Conservation (phyloP, 37 sponge, comb jelly and placozoan species). For the Haliclona indistincta region DNA sequence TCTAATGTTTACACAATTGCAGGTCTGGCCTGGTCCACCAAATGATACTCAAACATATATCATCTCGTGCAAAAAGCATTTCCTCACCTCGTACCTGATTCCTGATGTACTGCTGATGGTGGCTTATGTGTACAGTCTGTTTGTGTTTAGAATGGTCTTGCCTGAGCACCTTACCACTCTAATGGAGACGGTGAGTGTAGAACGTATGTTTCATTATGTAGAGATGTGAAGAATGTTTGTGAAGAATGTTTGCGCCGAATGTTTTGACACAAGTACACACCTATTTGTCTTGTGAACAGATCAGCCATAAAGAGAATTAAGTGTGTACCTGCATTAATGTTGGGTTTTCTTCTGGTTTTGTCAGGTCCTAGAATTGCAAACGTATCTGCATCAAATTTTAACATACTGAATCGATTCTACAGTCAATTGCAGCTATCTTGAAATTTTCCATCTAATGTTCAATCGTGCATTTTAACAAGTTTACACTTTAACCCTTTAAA, state of each 20-base stretch:
- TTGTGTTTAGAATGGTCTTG: constrained; percentile 64
- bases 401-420: too few species aligned
- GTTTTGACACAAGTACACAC: too few species aligned
- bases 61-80: constrained; percentile 33
- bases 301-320: too few species aligned
- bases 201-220: too few species aligned
- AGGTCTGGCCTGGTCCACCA: background rate
- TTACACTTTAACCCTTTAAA: too few species aligned
- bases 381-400: too few species aligned
- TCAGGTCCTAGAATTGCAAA: too few species aligned
- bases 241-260: background rate
- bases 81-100: constrained; percentile 59
- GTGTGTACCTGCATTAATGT: too few species aligned
- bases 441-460: too few species aligned
- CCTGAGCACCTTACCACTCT: constrained; percentile 81
- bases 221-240: background rate
- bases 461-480: too few species aligned
- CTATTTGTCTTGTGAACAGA: background rate
- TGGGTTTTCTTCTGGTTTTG: too few species aligned
- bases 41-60: background rate
- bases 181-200: constrained; percentile 71
- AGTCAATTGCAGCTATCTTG: too few species aligned
- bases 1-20: background rate
- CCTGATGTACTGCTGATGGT: constrained; percentile 65
- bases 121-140: constrained; percentile 69